Evolutionary conservation across 2,113 vertebrate species (phyloP).

Genomic region (Trematocara nigrifrons): DNA sequence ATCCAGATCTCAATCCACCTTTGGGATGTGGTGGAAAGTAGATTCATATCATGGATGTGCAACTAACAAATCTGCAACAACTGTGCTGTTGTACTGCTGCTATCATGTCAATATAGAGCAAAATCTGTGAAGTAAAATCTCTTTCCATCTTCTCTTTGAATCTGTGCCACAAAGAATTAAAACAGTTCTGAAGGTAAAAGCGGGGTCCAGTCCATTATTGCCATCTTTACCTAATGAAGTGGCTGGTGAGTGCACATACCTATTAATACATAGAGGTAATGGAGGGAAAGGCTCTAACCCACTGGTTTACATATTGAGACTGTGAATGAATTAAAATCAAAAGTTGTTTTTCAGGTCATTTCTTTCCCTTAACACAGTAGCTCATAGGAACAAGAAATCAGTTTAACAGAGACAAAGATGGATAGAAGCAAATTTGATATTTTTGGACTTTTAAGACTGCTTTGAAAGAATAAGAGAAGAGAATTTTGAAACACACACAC

Average conservation of each 20-base stretch:
- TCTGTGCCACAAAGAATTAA: not conserved
- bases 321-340: not conserved
- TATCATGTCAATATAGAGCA: not conserved
- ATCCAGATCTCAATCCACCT: not conserved
- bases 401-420: not conserved
- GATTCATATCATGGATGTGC: not conserved
- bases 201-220: not conserved
- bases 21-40: not conserved
- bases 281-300: not conserved
- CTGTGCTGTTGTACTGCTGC: not conserved
- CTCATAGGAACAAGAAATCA: not conserved
- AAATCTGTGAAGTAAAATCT: not conserved
- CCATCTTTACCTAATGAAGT: not conserved
- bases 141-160: not conserved
- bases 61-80: not conserved
- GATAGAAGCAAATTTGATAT: not conserved
- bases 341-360: not conserved
- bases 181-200: not conserved
- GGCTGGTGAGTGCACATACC: not conserved
- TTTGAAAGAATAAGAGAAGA: not conserved
- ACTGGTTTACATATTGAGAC: not conserved
- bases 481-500: not conserved
- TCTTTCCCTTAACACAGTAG: not conserved
- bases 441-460: not conserved
- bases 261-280: not conserved